Base-by-base conservation (phyloP, 2,113 vertebrate species). In the Pica pica region DNA sequence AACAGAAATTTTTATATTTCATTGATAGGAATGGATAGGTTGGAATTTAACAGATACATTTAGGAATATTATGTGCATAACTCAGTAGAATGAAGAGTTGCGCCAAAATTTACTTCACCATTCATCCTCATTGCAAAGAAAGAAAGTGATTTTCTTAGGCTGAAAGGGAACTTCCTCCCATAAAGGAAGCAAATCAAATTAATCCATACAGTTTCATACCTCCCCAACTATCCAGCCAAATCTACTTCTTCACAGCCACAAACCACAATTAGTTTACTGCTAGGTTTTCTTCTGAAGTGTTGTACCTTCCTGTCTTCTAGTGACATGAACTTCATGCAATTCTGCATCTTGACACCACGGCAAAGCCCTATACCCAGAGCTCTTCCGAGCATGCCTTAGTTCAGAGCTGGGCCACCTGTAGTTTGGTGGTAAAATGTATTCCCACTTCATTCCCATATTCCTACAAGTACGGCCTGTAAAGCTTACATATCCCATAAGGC, bases 371-470 rank as follows among this genome's bases (percentile, higher is more conserved):
- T 1, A 56, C 13, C 5, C 49, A 64, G 24, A 35, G 24, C 28
- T 81, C 21, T 61, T 44, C 49, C 16, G 30, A 24, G 24, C 27
- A 17, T 0, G 0, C 2, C 4, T 49, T 20, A 24, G 19, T 4
- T 61, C 27, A 24, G 18, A 35, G 42, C 4, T 13, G 28, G 11
- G 53, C 28, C 57, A 46, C 17, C 35, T 13, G 15, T 6, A 31
- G 10, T 53, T 41, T 2, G 15, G 16, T 16, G 35, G 15, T 26
- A 27, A 63, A 20, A 42, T 3, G 1, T 19, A 10, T 22, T 60
- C 10, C 18, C 21, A 4, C 27, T n/a, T 56, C 55, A 49, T 5
- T 13, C 30, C 31, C 4, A 1, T 5, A 23, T 41, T 57, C 13
- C 26, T 28, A 9, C 33, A 68, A 4, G 11, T 6, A 31, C 0